Conservation (phyloP, 2,888 invertebrate genomes). For the Branchellion lobata region DNA sequence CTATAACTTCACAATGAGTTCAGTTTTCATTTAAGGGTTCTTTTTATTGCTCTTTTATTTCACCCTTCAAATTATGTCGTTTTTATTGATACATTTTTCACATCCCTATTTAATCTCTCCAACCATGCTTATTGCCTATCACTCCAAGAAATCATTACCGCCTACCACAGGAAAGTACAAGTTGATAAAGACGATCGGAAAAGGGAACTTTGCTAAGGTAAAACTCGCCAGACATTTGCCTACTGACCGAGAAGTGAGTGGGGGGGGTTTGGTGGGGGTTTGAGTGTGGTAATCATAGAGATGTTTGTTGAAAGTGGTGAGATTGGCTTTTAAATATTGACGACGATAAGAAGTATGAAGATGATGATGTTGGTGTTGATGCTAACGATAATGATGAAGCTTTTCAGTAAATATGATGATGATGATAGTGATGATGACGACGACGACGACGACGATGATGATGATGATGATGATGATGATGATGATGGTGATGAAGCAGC, state of each 20-base stretch:
- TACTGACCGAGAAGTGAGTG: slow-evolving; percentile 88
- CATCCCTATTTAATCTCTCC: too few relatives aligned
- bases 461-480: slow-evolving; percentile 5
- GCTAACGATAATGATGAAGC: neutral
- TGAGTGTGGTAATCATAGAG: neutral
- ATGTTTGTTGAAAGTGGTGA: neutral
- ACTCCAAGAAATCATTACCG: too few relatives aligned
- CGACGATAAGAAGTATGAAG: neutral
- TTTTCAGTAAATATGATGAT: neutral
- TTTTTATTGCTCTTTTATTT: too few relatives aligned
- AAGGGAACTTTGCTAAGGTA: slow-evolving; percentile 98
- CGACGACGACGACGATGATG: neutral
- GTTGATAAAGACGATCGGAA: slow-evolving; percentile 97
- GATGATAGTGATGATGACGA: neutral
- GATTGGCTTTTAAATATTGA: neutral
- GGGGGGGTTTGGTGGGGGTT: too few relatives aligned
- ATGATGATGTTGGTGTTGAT: neutral
- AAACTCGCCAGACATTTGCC: slow-evolving; percentile 98
- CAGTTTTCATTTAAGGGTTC: too few relatives aligned
- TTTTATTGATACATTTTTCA: too few relatives aligned
- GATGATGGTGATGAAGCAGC: too few relatives aligned
- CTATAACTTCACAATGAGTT: too few relatives aligned
- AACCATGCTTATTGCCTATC: too few relatives aligned
- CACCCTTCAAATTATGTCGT: too few relatives aligned
- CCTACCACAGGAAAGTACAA: slow-evolving; percentile 97